Conservation (phyloP, 2,113 vertebrate species). For the Setophaga kirtlandii region DNA sequence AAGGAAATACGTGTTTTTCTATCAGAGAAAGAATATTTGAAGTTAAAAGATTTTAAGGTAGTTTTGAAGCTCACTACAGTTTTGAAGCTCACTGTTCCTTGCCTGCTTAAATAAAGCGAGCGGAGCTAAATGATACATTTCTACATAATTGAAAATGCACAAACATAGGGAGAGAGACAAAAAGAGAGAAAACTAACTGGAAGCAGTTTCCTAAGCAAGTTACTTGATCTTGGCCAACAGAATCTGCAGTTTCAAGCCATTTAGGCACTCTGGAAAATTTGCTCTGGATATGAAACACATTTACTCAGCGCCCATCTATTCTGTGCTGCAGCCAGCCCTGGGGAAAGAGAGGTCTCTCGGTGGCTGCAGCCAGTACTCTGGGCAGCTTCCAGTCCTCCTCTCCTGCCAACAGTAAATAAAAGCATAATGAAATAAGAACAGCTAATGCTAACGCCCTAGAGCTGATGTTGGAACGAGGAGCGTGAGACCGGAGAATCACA, state of each 20-base stretch:
- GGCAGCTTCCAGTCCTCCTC: not conserved
- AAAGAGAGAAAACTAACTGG: not conserved
- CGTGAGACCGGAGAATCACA: rapidly evolving
- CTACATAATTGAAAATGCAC: not conserved
- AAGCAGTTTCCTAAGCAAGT: not conserved
- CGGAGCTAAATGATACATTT: not conserved
- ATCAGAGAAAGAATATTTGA: not conserved
- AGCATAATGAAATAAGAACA: not conserved
- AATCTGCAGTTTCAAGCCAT: not conserved
- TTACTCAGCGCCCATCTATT: rapidly evolving
- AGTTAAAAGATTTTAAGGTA: not conserved
- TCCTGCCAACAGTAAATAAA: constrained; percentile 29
- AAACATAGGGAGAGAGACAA: not conserved
- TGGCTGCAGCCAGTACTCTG: not conserved
- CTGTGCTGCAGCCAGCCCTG: not conserved
- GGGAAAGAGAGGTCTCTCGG: not conserved
- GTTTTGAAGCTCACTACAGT: not conserved
- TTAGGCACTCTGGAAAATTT: not conserved
- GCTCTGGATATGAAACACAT: not conserved
- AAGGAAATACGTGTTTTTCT: not conserved
- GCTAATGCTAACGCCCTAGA: not conserved
- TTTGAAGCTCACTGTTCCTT: not conserved
- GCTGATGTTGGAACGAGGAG: not conserved
- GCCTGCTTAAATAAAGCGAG: not conserved
- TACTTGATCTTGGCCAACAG: not conserved